phyloP scores from a whole-genome alignment of 2,888 invertebrate genomes.

The Protonemura montana region DNA sequence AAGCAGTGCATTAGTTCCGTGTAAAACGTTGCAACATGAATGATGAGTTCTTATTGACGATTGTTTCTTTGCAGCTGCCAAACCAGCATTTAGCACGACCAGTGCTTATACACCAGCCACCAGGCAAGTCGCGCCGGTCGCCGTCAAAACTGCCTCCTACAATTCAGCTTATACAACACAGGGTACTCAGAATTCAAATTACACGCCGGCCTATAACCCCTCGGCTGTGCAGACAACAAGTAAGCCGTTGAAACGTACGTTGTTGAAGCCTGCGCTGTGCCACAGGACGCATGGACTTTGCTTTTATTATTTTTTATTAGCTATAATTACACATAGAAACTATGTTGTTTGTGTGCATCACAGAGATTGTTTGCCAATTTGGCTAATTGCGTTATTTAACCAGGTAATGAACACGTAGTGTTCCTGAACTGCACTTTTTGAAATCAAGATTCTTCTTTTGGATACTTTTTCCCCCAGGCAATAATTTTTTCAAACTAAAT shows the following conservation, averaged over 20 bases:
- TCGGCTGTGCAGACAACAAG: conserved; percentile 61
- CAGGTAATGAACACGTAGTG: too few species aligned
- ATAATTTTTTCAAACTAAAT: too few species aligned
- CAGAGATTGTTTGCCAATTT: too few species aligned
- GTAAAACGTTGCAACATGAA: neutral
- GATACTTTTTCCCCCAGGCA: too few species aligned
- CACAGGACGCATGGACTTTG: conserved; percentile 44
- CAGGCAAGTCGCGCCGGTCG: conserved; percentile 50
- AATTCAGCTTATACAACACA: conserved; percentile 51
- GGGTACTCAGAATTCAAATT: conserved; percentile 50
- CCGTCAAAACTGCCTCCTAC: conserved; percentile 50
- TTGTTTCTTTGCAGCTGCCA: conserved; percentile 59
- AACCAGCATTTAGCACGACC: conserved; percentile 75
- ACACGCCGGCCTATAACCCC: conserved; percentile 57
- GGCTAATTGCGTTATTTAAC: too few species aligned
- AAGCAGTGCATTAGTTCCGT: neutral
- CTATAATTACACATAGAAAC: neutral
- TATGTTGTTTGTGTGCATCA: too few species aligned
- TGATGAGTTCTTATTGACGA: neutral
- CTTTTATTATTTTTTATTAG: conserved; percentile 2
- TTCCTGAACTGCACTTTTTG: too few species aligned
- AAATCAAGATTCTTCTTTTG: too few species aligned
- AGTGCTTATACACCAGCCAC: conserved; percentile 66
- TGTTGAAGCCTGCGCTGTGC: conserved; percentile 36
- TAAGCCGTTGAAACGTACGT: conserved; percentile 51